Percentiles rank a stretch among this genome's conserved stretches.
Evolutionary conservation across 2,888 invertebrate genomes (phyloP).

Genomic region (Silvanus unidentatus): DNA sequence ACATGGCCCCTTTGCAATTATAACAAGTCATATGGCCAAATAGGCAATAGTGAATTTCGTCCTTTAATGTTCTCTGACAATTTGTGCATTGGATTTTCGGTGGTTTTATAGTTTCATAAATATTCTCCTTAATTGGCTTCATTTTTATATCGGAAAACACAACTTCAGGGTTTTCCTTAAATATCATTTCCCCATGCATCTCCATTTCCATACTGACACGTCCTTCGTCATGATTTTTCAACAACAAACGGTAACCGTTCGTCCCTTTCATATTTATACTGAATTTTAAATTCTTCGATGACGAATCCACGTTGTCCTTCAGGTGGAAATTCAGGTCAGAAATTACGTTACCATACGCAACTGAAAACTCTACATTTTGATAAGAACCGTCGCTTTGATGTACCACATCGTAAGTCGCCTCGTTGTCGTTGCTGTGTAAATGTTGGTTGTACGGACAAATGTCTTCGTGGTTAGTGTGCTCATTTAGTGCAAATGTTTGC

Average conservation of each 20-base stretch:
- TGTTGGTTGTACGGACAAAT: no score
- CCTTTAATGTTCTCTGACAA: constrained; percentile 16
- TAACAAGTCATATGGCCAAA: constrained; percentile 29
- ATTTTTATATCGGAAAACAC: constrained; percentile 18
- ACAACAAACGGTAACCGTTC: constrained; percentile 12
- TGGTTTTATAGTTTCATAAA: constrained; percentile 17
- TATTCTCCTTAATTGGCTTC: constrained; percentile 11
- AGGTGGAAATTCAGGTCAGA: constrained; percentile 17
- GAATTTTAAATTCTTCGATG: constrained; percentile 15
- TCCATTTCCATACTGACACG: constrained; percentile 12
- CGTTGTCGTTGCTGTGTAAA: no score
- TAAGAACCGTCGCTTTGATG: no score
- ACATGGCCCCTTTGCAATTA: constrained; percentile 28
- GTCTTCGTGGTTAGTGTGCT: constrained; percentile 29
- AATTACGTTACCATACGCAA: no score
- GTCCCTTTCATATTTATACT: constrained; percentile 19
- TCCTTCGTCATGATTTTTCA: background rate
- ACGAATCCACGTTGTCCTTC: constrained; percentile 14
- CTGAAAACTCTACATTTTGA: no score
- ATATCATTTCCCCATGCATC: constrained; percentile 19
- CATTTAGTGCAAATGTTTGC: constrained; percentile 25
- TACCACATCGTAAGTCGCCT: no score
- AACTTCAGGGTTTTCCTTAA: constrained; percentile 15
- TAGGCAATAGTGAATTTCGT: constrained; percentile 23
- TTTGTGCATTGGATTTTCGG: constrained; percentile 18